Evolutionary conservation across 2,888 invertebrate species (phyloP).

Genomic region (Acholoe squamosa): DNA sequence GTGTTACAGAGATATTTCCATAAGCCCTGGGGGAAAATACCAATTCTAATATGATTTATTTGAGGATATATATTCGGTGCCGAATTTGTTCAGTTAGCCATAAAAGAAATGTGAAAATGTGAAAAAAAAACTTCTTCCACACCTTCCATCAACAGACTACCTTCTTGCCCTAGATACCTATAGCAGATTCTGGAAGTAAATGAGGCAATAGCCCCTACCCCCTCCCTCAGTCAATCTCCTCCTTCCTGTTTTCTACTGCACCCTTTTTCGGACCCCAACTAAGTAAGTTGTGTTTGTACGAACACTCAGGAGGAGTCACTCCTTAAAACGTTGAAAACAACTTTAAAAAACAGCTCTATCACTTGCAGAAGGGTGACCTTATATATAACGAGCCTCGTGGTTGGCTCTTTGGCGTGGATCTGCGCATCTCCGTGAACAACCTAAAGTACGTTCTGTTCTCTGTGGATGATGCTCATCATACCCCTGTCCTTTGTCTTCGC

Average conservation of each 20-base stretch:
- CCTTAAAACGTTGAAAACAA: not conserved
- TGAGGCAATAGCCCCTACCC: not conserved
- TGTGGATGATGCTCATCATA: conserved; percentile 60
- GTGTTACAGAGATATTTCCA: too few relatives aligned
- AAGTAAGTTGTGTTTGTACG: conserved; percentile 45
- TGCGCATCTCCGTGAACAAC: not conserved
- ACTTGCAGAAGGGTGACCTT: not conserved
- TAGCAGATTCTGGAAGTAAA: not conserved
- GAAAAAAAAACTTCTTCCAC: too few relatives aligned
- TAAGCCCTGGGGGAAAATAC: too few relatives aligned
- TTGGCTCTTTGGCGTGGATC: not conserved
- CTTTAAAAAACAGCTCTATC: not conserved
- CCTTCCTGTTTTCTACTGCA: not conserved
- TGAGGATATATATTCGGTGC: too few relatives aligned
- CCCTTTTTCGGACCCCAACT: conserved; percentile 14
- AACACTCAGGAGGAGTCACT: conserved; percentile 8
- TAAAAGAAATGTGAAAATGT: too few relatives aligned
- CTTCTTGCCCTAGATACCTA: too few relatives aligned
- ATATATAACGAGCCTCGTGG: conserved; percentile 22
- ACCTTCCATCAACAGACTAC: too few relatives aligned
- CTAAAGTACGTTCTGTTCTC: not conserved
- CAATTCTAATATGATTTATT: too few relatives aligned
- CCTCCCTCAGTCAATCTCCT: not conserved
- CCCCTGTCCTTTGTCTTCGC: conserved; percentile 61
- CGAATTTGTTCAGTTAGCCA: too few relatives aligned